These are phyloP conservation scores for Drosophila pseudoananassae DNA, from an alignment of 1,140 invertebrate genomes.

Conservation along the genomic window DNA sequence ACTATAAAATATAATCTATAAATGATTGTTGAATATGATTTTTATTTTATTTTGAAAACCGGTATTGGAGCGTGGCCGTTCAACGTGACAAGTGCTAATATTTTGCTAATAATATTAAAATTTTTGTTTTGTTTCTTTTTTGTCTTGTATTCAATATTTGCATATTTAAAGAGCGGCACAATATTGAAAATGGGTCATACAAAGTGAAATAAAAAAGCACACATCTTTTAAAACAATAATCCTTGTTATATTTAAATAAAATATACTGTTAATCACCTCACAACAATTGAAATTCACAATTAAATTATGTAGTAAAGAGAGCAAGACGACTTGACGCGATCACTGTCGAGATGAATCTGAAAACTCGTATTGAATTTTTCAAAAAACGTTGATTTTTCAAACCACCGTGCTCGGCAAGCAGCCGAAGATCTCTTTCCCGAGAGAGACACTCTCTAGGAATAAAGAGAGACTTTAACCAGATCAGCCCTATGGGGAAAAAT, in stretches of 20 bases:
- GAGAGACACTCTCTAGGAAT: not conserved
- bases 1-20: slow-evolving; percentile 36
- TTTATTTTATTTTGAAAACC: slow-evolving; percentile 38
- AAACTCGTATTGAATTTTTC: slow-evolving; percentile 66
- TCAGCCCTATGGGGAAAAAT: slow-evolving; percentile 29
- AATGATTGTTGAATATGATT: not conserved
- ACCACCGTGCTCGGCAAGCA: slow-evolving; percentile 20
- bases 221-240: not conserved
- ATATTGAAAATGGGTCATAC: too few relatives aligned
- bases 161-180: too few relatives aligned
- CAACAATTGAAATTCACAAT: not conserved
- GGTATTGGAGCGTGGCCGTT: slow-evolving; percentile 28
- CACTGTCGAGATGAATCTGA: slow-evolving; percentile 73
- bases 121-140: not conserved
- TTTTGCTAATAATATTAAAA: slow-evolving; percentile 8
- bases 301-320: slow-evolving; percentile 6
- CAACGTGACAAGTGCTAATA: slow-evolving; percentile 45
- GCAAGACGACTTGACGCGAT: slow-evolving; percentile 60
- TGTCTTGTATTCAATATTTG: not conserved
- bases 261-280: slow-evolving; percentile 11
- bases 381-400: slow-evolving; percentile 73
- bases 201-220: too few relatives aligned
- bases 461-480: slow-evolving; percentile 19
- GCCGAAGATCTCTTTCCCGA: slow-evolving; percentile 5
- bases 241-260: not conserved